A percentile compares a stretch with the other conserved stretches of the same genome.
Evolutionary conservation across 2,113 vertebrate genomes (phyloP).

Genomic region (Synchiropus splendidus): DNA sequence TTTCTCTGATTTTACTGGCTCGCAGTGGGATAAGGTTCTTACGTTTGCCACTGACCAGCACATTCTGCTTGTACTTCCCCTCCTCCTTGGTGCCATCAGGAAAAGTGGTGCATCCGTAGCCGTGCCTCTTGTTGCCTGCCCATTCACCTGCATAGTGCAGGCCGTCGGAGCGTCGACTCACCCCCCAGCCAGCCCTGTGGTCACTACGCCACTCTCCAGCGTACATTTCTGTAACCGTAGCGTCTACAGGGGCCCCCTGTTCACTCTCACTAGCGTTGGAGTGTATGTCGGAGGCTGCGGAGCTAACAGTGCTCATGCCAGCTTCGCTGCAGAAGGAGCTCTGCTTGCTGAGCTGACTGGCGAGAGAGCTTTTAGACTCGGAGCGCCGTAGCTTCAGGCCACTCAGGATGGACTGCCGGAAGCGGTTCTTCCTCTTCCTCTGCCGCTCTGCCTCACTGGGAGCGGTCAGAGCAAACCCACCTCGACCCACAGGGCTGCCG

Average conservation of each 20-base stretch:
- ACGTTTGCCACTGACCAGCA: conserved; percentile 89
- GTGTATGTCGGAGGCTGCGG: conserved; percentile 89
- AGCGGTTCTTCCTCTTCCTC: conserved; percentile 88
- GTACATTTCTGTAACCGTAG: conserved; percentile 93
- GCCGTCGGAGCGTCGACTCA: conserved; percentile 89
- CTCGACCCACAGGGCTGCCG: conserved; percentile 82
- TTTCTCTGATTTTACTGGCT: conserved; percentile 94
- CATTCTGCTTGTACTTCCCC: conserved; percentile 96
- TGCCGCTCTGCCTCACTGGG: conserved; percentile 85
- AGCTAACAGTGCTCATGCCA: conserved; percentile 93
- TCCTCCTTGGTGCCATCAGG: conserved; percentile 95
- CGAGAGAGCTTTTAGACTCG: conserved; percentile 93
- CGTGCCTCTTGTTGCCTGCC: conserved; percentile 86
- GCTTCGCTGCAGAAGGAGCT: conserved; percentile 98
- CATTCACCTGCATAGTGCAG: conserved; percentile 92
- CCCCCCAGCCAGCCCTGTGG: conserved; percentile 85
- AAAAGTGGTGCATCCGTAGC: conserved; percentile 95
- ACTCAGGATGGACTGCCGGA: conserved; percentile 89
- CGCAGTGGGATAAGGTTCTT: conserved; percentile 96
- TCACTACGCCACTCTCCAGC: conserved; percentile 92
- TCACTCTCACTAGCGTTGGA: conserved; percentile 92
- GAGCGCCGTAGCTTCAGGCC: conserved; percentile 92
- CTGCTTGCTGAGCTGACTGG: conserved; percentile 97
- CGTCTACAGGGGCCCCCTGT: conserved; percentile 85
- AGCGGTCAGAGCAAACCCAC: conserved; percentile 85